Evolutionary conservation across 2,797 vertebrate genomes (phyloP), one percentile per base, ranked within the genome.

Genomic region (Hypotaenidia philippensis): DNA sequence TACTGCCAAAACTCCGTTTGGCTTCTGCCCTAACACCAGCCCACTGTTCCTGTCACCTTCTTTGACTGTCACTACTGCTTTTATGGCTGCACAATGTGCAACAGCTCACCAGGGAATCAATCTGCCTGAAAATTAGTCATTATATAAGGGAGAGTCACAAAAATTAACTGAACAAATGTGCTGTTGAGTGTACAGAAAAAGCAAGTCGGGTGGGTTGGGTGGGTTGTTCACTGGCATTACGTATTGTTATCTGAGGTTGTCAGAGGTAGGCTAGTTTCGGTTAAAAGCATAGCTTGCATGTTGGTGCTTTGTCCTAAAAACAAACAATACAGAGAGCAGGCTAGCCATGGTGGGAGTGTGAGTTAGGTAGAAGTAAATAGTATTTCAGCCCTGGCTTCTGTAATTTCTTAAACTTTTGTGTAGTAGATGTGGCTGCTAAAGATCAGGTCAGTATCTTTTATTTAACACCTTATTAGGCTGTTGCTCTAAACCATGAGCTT

Each of bases 1-100:
- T 83, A 90, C 91, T 96, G 95, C 95, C 95, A 88, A 81, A 97
- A 91, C 90, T 95, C 96, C 95, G 93, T 96, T 96, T 95, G 96
- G 95, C 90, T 95, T 78, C 94, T 94, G 65, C 93, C 70, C 93
- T 95, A 94, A 94, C 93, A 96, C 94, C 79, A 89, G 93, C 93
- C 91, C 88, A 93, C 94, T 94, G 90, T 83, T 95, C 89, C 93
- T 94, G 96, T 96, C 96, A 91, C 94, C 91, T 96, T 83, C 87
- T 93, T 53, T 93, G 87, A 91, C 93, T 94, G 83, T 96, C 95
- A 91, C 72, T 75, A 34, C 69, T 44, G 77, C 89, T 94, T 96
- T 95, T 93, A 90, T 93, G 93, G 94, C 93, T 94, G 93, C 87
- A 95, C 91, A 91, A 55, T 90, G 90, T 96, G 94, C 90, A 93